Conservation (phyloP, 1,140 invertebrate genomes). For the Philopotamus ludificatus region DNA sequence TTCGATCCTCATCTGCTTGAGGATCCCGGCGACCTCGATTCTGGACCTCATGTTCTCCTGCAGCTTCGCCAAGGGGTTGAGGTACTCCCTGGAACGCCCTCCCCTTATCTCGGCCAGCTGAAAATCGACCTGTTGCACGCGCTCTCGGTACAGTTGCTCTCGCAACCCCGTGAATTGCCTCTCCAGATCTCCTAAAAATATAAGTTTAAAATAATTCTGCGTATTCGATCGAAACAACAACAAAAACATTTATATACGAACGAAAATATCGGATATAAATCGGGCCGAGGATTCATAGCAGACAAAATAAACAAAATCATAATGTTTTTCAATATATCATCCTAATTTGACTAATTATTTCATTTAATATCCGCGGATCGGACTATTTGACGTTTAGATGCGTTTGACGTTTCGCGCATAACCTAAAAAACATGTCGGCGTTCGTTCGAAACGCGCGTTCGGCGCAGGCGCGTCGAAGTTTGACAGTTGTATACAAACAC, state of each 20-base stretch:
- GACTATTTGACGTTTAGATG: too few species aligned
- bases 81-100: conserved; percentile 84
- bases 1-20: conserved; percentile 72
- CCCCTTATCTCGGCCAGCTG: conserved; percentile 83
- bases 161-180: conserved; percentile 82
- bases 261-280: background rate
- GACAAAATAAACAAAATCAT: too few species aligned
- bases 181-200: conserved; percentile 77
- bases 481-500: background rate
- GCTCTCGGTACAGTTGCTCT: conserved; percentile 86
- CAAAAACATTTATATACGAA: too few species aligned
- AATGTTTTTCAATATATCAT: too few species aligned
- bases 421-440: too few species aligned
- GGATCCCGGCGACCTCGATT: conserved; percentile 85
- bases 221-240: background rate
- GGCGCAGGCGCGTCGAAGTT: background rate
- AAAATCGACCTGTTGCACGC: conserved; percentile 74
- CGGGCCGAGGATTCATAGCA: too few species aligned
- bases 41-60: conserved; percentile 84
- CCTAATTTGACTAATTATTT: too few species aligned
- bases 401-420: too few species aligned
- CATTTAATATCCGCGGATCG: too few species aligned
- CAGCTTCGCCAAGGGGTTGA: conserved; percentile 79
- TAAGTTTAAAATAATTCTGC: background rate
- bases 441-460: too few species aligned